Conservation (phyloP, 2,888 invertebrate genomes). For the Volucella inflata region DNA sequence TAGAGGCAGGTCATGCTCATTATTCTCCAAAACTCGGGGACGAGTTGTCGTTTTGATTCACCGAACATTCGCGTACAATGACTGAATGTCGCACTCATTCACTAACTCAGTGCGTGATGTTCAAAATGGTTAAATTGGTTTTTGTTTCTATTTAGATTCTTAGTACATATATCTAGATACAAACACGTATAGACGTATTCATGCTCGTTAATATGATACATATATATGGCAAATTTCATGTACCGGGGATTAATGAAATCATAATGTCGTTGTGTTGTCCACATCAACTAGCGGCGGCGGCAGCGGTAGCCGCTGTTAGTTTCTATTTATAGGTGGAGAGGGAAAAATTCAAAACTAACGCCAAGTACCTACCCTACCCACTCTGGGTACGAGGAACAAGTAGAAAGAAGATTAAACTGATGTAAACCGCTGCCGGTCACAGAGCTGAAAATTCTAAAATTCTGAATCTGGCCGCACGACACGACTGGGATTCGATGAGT, state of each 20-base stretch:
- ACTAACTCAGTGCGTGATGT: constrained; percentile 14
- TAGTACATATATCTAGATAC: background rate
- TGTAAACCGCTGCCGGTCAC: constrained; percentile 45
- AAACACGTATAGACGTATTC: background rate
- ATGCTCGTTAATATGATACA: background rate
- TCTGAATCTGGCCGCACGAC: constrained; percentile 2
- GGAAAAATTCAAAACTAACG: constrained; percentile 43
- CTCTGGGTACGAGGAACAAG: constrained; percentile 10
- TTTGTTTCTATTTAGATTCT: background rate
- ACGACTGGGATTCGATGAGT: constrained; percentile 18
- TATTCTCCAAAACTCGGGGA: background rate
- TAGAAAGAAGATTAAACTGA: constrained; percentile 6
- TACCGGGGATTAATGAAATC: constrained; percentile 65
- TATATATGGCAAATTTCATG: constrained; percentile 30
- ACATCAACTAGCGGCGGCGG: constrained; percentile 21
- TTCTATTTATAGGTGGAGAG: constrained; percentile 52
- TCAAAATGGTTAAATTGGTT: constrained; percentile 2
- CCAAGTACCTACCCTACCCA: constrained; percentile 12
- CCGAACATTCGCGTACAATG: constrained; percentile 9
- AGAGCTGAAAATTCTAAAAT: constrained; percentile 7
- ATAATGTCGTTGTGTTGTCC: constrained; percentile 21
- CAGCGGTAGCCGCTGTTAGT: constrained; percentile 51
- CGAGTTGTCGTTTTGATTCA: background rate
- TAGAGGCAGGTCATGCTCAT: constrained; percentile 73
- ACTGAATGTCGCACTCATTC: constrained; percentile 10